Percentiles rank a stretch among this genome's conserved stretches.
These are phyloP conservation scores for Dasyurus viverrinus DNA, from an alignment of 2,113 vertebrate genomes.

Conservation along the genomic window DNA sequence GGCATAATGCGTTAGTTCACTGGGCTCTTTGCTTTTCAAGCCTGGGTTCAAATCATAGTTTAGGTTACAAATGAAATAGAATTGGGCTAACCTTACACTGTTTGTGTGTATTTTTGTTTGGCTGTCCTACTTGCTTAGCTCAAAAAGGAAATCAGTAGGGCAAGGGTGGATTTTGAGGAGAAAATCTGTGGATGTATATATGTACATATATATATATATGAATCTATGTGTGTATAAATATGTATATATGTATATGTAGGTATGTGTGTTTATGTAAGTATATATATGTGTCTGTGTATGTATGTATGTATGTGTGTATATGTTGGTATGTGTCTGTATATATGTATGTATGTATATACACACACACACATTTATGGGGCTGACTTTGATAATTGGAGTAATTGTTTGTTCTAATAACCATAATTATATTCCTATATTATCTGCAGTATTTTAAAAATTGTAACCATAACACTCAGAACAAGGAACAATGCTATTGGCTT, in stretches of 20 bases:
- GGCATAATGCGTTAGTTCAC: background rate
- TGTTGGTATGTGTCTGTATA: too few relatives aligned
- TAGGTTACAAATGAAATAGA: slow-evolving; percentile 8
- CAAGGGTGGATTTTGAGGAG: background rate
- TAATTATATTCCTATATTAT: background rate
- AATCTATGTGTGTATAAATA: too few relatives aligned
- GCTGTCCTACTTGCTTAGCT: background rate
- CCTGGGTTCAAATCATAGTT: slow-evolving; percentile 29
- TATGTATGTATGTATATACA: accelerated
- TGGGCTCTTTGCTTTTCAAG: slow-evolving; percentile 34
- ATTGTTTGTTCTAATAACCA: background rate
- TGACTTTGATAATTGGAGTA: background rate
- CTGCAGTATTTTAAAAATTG: background rate
- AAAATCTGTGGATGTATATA: background rate
- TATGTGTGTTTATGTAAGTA: too few relatives aligned
- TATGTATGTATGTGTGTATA: too few relatives aligned
- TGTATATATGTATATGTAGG: too few relatives aligned
- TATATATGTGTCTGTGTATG: too few relatives aligned
- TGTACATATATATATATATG: background rate
- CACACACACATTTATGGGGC: background rate
- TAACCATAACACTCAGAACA: background rate
- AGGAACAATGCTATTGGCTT: background rate
- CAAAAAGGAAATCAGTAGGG: background rate
- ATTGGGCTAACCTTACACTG: background rate
- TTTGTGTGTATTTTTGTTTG: background rate